Conservation (phyloP, 2,888 invertebrate species). For the Ganaspis brasiliensis region DNA sequence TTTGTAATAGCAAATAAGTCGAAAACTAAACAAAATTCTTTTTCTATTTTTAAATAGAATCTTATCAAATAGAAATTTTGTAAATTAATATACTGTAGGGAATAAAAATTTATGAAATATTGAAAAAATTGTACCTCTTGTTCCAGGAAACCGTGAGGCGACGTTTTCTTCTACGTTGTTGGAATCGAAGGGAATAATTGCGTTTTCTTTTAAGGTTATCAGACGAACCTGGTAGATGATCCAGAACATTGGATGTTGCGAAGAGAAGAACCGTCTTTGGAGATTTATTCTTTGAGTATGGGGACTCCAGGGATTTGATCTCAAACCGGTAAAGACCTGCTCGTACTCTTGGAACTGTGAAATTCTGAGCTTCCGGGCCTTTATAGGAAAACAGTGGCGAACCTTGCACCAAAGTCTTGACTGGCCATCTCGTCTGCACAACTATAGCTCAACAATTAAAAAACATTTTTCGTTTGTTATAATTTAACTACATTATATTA, state of each 20-base stretch:
- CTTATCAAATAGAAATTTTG: neutral
- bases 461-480: no score
- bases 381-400: constrained; percentile 77
- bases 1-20: no score
- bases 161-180: constrained; percentile 75
- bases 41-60: no score
- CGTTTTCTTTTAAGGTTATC: constrained; percentile 66
- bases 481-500: no score
- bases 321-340: constrained; percentile 78
- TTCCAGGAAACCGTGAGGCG: constrained; percentile 78
- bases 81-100: neutral
- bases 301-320: constrained; percentile 71
- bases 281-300: constrained; percentile 59
- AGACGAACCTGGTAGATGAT: constrained; percentile 69
- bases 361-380: constrained; percentile 76
- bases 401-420: constrained; percentile 76
- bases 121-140: constrained; percentile 72
- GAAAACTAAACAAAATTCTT: no score
- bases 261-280: constrained; percentile 77
- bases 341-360: constrained; percentile 75
- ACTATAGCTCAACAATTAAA: constrained; percentile 2
- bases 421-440: constrained; percentile 74
- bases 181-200: constrained; percentile 74
- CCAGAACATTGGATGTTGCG: constrained; percentile 74
- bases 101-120: constrained; percentile 30